phyloP scores from a whole-genome alignment of 2,797 vertebrate genomes.

The Pangasius mekongensis region DNA sequence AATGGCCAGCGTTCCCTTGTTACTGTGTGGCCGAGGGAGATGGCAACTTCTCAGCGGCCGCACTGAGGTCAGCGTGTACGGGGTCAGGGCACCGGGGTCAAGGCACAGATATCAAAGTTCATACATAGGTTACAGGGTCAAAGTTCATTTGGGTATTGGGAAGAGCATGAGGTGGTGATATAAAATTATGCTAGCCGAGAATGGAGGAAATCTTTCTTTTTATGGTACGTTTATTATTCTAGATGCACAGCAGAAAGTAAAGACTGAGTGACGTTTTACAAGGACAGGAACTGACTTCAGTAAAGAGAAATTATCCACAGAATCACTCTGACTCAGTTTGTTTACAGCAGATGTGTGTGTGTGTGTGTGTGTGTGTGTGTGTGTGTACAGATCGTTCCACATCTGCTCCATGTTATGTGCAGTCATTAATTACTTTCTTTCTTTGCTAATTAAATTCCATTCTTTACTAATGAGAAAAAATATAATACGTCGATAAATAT shows the following conservation, averaged over 20 bases:
- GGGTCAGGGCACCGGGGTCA: slow-evolving; percentile 57
- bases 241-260: background rate
- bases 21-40: slow-evolving; percentile 72
- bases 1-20: slow-evolving; percentile 74
- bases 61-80: slow-evolving; percentile 37
- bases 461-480: background rate
- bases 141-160: background rate
- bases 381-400: too few species aligned
- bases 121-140: slow-evolving; percentile 26
- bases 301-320: background rate
- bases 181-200: background rate
- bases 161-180: background rate
- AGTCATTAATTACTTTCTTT: background rate
- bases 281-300: background rate
- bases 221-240: background rate
- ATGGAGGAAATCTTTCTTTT: background rate
- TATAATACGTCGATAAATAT: background rate
- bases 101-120: slow-evolving; percentile 7
- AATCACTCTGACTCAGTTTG: background rate
- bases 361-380: background rate
- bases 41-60: slow-evolving; percentile 10
- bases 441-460: background rate
- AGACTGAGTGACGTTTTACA: too few species aligned
- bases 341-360: background rate
- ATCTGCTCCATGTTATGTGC: background rate